These are phyloP conservation scores for Iselma pallidipennis DNA, from an alignment of 2,888 invertebrate species.

Conservation along the genomic window DNA sequence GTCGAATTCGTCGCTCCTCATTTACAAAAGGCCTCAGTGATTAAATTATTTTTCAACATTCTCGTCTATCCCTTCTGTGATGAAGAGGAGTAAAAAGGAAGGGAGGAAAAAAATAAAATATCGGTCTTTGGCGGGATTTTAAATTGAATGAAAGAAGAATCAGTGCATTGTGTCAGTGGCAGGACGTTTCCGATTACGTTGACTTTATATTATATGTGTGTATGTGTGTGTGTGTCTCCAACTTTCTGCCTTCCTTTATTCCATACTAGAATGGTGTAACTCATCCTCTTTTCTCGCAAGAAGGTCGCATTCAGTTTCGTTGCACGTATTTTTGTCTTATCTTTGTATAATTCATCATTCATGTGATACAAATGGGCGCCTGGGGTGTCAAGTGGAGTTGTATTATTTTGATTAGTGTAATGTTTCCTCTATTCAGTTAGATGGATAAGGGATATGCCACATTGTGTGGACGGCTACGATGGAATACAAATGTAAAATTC, in stretches of 20 bases:
- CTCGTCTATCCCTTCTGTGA: constrained; percentile 10
- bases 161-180: constrained; percentile 29
- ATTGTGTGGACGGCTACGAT: constrained; percentile 41
- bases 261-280: constrained; percentile 24
- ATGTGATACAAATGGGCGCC: constrained; percentile 46
- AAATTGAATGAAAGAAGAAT: constrained; percentile 34
- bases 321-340: constrained; percentile 52
- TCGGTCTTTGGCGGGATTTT: constrained; percentile 28
- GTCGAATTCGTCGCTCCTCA: constrained; percentile 3
- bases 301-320: constrained; percentile 43
- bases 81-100: constrained; percentile 6
- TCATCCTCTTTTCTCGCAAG: constrained; percentile 29
- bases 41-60: constrained; percentile 26
- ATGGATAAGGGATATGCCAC: constrained; percentile 46
- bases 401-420: constrained; percentile 52
- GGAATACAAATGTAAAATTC: constrained; percentile 48
- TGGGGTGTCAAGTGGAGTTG: constrained; percentile 47
- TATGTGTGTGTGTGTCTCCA: background rate
- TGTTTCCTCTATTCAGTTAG: constrained; percentile 49
- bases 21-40: constrained; percentile 10
- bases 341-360: constrained; percentile 52
- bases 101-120: constrained; percentile 17
- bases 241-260: background rate
- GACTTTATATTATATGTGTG: constrained; percentile 4
- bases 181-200: constrained; percentile 22